These are phyloP conservation scores for Caretta caretta DNA, from an alignment of 2,113 vertebrate genomes.

Conservation along the genomic window DNA sequence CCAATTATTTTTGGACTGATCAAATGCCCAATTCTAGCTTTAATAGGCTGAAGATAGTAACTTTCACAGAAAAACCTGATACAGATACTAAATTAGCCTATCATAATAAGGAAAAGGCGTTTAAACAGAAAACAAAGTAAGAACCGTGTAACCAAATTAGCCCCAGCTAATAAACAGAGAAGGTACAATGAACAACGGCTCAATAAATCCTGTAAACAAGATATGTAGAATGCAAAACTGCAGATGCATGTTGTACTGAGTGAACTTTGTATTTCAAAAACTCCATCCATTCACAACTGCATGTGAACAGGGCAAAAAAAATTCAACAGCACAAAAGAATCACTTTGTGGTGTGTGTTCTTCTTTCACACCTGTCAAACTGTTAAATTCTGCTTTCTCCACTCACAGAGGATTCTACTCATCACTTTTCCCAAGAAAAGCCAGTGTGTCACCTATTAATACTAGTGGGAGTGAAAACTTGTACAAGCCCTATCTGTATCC, in stretches of 20 bases:
- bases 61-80: not conserved
- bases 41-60: not conserved
- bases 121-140: not conserved
- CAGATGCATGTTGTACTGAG: not conserved
- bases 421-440: not conserved
- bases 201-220: not conserved
- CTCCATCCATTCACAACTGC: not conserved
- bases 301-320: not conserved
- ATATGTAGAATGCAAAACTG: too few relatives aligned
- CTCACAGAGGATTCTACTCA: not conserved
- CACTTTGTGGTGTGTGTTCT: too few relatives aligned
- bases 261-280: not conserved
- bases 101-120: not conserved
- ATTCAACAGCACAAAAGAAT: not conserved
- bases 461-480: not conserved
- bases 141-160: fast-evolving
- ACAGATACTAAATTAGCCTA: not conserved
- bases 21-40: not conserved
- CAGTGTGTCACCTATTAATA: not conserved
- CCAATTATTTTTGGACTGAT: not conserved
- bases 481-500: not conserved
- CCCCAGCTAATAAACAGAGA: not conserved
- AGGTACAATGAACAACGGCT: not conserved
- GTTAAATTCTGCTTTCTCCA: not conserved
- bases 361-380: not conserved